Evolutionary conservation across 2,797 vertebrate genomes (phyloP), one percentile per base, ranked within the genome.

Genomic region (Trematomus bernacchii): DNA sequence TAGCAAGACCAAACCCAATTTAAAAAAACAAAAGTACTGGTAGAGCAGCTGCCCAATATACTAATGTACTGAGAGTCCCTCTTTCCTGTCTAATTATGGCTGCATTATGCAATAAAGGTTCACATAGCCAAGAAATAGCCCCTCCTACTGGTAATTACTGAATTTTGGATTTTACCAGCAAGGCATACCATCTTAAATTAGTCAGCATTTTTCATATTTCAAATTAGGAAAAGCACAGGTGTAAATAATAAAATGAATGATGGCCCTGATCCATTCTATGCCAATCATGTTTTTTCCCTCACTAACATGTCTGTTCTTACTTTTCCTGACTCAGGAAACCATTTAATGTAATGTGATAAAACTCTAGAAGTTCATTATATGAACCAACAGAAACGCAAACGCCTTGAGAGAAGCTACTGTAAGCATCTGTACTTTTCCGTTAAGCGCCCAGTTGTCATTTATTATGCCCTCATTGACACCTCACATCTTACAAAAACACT

Each of bases 401-500:
- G 14, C 46, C n/a, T 3, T 30, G 12, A 21, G 10, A 21, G 37
- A 40, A 58, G 18, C 21, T 3, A n/a, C n/a, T n/a, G n/a, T n/a
- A 11, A 63, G 19, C 42, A 23, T 37, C 30, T 50, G 44, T 66
- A 7, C 3, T 21, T 58, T 71, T 64, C 72, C 44, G 2, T 3
- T 9, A 9, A 27, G 10, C 52, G 68, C 40, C 42, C 19, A 6
- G 44, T 40, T 40, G n/a, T 77, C 53, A 57, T 68, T 21, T 52
- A 30, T 78, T 62, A n/a, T 79, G 23, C 21, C 62, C 72, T 83
- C 79, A 59, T n/a, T 82, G 55, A 81, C 83, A 68, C 65, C 63
- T 85, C 60, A 62, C 53, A 73, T 76, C 60, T 77, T 63, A 68
- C 42, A 76, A 76, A 80, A 84, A 80, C 76, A 66, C 60, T 2